These are phyloP conservation scores for Callionymus lyra DNA, from an alignment of 2,113 vertebrate species.

Conservation along the genomic window DNA sequence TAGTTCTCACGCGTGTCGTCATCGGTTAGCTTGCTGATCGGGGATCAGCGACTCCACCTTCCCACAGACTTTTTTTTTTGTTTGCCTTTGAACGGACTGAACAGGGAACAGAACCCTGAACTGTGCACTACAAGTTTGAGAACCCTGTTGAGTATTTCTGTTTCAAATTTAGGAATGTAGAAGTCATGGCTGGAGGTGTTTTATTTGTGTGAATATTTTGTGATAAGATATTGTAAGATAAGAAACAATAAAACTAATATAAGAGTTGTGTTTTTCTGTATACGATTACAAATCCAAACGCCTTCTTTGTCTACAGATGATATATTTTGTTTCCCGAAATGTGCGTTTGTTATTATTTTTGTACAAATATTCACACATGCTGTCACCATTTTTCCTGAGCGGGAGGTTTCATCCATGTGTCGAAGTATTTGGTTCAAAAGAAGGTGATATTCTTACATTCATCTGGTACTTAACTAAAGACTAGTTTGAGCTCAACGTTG, in stretches of 20 bases:
- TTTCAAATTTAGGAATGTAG: constrained; percentile 63
- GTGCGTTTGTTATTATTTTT: no score
- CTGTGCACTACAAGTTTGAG: constrained; percentile 42
- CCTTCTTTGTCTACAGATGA: constrained; percentile 36
- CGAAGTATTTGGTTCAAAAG: no score
- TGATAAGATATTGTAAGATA: constrained; percentile 53
- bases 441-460: no score
- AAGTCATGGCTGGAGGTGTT: constrained; percentile 41
- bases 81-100: no score
- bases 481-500: no score
- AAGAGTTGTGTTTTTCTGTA: constrained; percentile 27
- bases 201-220: constrained; percentile 59
- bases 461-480: no score
- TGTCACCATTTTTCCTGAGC: no score
- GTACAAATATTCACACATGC: no score
- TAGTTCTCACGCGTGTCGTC: constrained; percentile 10
- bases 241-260: constrained; percentile 40
- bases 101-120: no score
- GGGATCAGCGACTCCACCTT: constrained; percentile 42
- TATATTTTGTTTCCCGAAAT: constrained; percentile 52
- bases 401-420: no score
- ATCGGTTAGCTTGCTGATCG: constrained; percentile 39
- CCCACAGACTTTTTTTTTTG: constrained; percentile 43
- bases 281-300: constrained; percentile 20
- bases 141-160: constrained; percentile 25